These are phyloP conservation scores for Onthophagus taurus DNA, from an alignment of 1,140 invertebrate species.

Conservation along the genomic window DNA sequence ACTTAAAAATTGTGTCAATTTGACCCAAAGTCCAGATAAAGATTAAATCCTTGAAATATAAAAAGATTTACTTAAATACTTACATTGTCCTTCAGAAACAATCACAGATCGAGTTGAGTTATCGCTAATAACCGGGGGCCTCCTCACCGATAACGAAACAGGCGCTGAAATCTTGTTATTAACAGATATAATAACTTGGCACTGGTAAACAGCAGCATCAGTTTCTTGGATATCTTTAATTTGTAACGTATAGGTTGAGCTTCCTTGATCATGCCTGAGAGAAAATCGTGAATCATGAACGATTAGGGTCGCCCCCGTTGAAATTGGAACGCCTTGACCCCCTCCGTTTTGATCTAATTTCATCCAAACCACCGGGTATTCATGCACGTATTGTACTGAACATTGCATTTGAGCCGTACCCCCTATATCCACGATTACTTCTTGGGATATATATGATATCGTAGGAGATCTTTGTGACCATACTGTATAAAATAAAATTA, in stretches of 20 bases:
- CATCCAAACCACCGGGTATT: slow-evolving; percentile 77
- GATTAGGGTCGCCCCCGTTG: slow-evolving; percentile 69
- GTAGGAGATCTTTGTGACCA: slow-evolving; percentile 70
- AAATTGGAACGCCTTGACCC: slow-evolving; percentile 59
- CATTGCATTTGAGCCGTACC: slow-evolving; percentile 79
- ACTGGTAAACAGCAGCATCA: slow-evolving; percentile 80
- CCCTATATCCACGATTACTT: slow-evolving; percentile 86
- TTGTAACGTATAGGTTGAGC: slow-evolving; percentile 42
- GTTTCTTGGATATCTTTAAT: slow-evolving; percentile 94
- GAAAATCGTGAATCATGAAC: slow-evolving; percentile 79
- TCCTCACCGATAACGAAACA: slow-evolving; percentile 71
- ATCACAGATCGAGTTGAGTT: slow-evolving; percentile 83
- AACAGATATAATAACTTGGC: slow-evolving; percentile 72
- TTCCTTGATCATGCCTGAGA: slow-evolving; percentile 67
- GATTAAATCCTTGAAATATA: no score
- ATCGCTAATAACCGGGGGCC: slow-evolving; percentile 84
- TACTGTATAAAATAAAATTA: slow-evolving; percentile 39
- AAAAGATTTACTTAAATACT: slow-evolving; percentile 22
- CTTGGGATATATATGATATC: slow-evolving; percentile 84
- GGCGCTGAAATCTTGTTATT: slow-evolving; percentile 72
- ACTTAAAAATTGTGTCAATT: no score
- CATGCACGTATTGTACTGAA: slow-evolving; percentile 79
- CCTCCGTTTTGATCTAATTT: slow-evolving; percentile 45
- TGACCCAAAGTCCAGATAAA: no score
- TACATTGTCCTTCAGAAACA: slow-evolving; percentile 66